Evolutionary conservation across 2,888 invertebrate genomes (phyloP), one percentile per base, ranked within the genome.

Genomic region (Platerodrilus igneus): DNA sequence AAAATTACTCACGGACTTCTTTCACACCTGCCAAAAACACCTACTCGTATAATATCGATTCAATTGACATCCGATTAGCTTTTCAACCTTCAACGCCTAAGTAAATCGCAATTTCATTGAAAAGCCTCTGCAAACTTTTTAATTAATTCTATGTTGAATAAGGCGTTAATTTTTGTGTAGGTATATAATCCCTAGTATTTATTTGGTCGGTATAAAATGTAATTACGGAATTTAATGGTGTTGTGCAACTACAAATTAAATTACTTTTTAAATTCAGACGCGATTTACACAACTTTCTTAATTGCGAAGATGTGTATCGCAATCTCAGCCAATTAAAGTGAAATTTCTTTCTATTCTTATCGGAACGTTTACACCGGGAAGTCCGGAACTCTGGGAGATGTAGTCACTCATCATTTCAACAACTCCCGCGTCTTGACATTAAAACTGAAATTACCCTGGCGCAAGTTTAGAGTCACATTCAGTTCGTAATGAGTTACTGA

Each of bases 321-420:
- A 60, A 59, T 59, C 56, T 50, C n/a, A n/a, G 46, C 56, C 55
- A 59, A 60, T 62, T 62, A 60, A 60, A 59, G 56, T 51, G 52
- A 57, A 59, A 60, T 59, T 60, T 62, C 60, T 58, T 60, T 57
- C 54, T 51, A 48, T 45, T 46, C 48, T 52, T 58, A 59, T 58
- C 57, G 50, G 41, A 41, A 39, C 45, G 48, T 43, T 47, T 45
- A 41, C 45, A 26, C 16, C 36, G 26, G 45, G 34, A 41, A 33
- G 13, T n/a, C n/a, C n/a, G n/a, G n/a, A n/a, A n/a, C n/a, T n/a
- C n/a, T n/a, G n/a, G n/a, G n/a, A n/a, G n/a, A n/a, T n/a, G 44
- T 40, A 49, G 49, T 47, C 49, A 43, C 40, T 49, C 43, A n/a
- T n/a, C n/a, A 48, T 48, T 46, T 48, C 47, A 40, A 41, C 51